These are phyloP conservation scores for Tychaedon coryphoeus DNA, from an alignment of 2,113 vertebrate species.

Conservation along the genomic window DNA sequence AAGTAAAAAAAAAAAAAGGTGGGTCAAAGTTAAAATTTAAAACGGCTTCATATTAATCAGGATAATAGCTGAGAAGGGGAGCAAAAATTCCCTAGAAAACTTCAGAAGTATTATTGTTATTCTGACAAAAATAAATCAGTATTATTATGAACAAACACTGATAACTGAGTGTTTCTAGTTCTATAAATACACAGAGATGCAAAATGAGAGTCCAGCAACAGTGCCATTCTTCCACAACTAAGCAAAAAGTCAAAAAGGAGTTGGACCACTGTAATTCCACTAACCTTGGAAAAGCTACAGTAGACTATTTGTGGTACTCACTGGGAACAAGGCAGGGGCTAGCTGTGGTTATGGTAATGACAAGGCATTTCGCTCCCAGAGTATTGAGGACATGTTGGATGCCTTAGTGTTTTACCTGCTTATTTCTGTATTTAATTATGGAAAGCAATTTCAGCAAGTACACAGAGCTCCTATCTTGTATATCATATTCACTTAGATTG, in stretches of 20 bases:
- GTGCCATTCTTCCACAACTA: not conserved
- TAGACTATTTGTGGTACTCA: not conserved
- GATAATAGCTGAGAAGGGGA: not conserved
- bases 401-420: not conserved
- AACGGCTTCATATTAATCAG: not conserved
- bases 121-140: not conserved
- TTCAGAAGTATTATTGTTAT: not conserved
- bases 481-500: not conserved
- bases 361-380: not conserved
- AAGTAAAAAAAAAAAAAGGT: not conserved
- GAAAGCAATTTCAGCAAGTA: not conserved
- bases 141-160: not conserved
- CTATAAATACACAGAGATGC: not conserved
- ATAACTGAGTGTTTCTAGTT: not conserved
- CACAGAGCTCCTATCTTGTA: not conserved
- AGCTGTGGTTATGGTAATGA: not conserved
- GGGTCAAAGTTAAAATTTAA: not conserved
- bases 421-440: conserved; percentile 3
- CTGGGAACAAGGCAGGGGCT: not conserved
- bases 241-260: not conserved
- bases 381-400: not conserved
- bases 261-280: not conserved
- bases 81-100: not conserved
- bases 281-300: not conserved
- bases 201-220: not conserved